phyloP scores from a whole-genome alignment of 2,797 vertebrate species.

The Malacoctenus gilli region DNA sequence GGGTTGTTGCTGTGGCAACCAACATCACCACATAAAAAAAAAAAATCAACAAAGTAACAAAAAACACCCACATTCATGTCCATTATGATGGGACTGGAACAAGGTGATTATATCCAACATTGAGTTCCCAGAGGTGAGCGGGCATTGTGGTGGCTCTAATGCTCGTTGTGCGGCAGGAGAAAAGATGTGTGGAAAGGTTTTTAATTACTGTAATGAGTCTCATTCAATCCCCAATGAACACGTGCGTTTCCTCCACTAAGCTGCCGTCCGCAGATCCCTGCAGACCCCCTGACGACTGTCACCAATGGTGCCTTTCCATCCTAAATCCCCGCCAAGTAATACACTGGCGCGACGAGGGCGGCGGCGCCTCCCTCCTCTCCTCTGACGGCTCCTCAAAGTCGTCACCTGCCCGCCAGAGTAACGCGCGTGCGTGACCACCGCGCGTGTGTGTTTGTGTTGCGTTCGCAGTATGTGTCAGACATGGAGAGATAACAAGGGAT shows the following conservation, averaged over 20 bases:
- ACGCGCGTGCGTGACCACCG: neutral
- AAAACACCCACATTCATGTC: constrained; percentile 33
- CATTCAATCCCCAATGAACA: constrained; percentile 42
- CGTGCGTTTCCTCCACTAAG: constrained; percentile 43
- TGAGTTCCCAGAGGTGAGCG: constrained; percentile 28
- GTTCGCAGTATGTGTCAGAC: constrained; percentile 39
- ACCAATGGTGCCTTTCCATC: constrained; percentile 29
- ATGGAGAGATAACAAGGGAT: constrained; percentile 72
- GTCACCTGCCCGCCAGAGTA: constrained; percentile 9
- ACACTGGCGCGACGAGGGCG: constrained; percentile 13
- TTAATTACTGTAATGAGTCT: constrained; percentile 67
- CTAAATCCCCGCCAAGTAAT: constrained; percentile 34
- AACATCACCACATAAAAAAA: constrained; percentile 52
- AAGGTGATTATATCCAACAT: constrained; percentile 29
- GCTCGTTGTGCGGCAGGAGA: constrained; percentile 35
- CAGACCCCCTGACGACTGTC: constrained; percentile 50
- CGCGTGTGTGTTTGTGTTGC: neutral
- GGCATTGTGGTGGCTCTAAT: neutral
- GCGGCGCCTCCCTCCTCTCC: constrained; percentile 10
- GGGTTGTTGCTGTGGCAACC: constrained; percentile 80
- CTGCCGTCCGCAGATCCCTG: constrained; percentile 33
- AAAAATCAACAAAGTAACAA: neutral
- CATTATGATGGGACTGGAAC: constrained; percentile 21
- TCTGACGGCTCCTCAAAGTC: constrained; percentile 16
- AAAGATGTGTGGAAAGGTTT: constrained; percentile 39